These are phyloP conservation scores for Drosophila pectinifera DNA, from an alignment of 1,140 invertebrate species.

Conservation along the genomic window DNA sequence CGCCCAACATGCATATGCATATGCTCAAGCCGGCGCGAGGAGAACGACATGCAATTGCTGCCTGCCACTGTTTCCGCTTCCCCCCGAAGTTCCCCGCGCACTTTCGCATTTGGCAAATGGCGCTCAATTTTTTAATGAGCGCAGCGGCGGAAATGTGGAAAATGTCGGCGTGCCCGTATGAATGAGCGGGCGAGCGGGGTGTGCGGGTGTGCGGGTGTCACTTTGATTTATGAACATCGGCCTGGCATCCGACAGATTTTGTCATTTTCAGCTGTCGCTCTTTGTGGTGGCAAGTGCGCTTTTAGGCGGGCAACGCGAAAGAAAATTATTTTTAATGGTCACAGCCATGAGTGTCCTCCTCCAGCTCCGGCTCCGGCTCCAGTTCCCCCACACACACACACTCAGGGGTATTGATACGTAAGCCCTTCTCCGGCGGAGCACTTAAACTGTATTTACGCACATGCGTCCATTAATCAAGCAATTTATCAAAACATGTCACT, in stretches of 20 bases:
- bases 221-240: conserved; percentile 76
- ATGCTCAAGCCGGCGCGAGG: conserved; percentile 45
- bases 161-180: conserved; percentile 9
- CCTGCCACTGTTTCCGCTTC: conserved; percentile 26
- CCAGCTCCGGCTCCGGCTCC: neutral
- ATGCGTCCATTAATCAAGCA: conserved; percentile 79
- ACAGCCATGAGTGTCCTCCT: conserved; percentile 43
- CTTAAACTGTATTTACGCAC: conserved; percentile 77
- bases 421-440: conserved; percentile 51
- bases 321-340: conserved; percentile 77
- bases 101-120: conserved; percentile 68
- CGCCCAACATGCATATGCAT: conserved; percentile 70
- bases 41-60: conserved; percentile 64
- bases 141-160: conserved; percentile 64
- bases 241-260: conserved; percentile 66
- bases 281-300: conserved; percentile 49
- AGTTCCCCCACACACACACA: conserved; percentile 2
- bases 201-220: conserved; percentile 36
- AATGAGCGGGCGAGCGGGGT: neutral
- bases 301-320: conserved; percentile 44
- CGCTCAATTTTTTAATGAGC: conserved; percentile 81
- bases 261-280: conserved; percentile 48
- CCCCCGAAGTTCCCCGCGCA: neutral
- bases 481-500: conserved; percentile 81
- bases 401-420: conserved; percentile 56